A percentile compares a stretch with the other conserved stretches of the same genome.
Conservation (phyloP, 1,140 invertebrate genomes). For the Bradysia coprophila region DNA sequence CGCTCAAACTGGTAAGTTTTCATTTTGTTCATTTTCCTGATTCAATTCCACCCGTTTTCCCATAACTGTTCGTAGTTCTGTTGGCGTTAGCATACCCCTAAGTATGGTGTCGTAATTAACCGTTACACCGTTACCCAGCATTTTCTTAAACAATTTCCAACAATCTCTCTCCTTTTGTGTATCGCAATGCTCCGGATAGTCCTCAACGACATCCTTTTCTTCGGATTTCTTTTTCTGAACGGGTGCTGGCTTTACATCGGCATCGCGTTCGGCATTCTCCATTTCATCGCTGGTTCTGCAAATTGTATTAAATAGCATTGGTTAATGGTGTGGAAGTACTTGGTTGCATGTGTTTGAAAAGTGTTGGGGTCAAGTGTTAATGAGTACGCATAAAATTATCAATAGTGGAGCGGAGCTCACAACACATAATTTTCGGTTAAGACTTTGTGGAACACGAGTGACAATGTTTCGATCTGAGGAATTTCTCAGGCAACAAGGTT, state of each 20-base stretch:
- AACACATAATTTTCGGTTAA: too few relatives aligned
- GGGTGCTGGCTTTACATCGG: too few relatives aligned
- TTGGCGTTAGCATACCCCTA: constrained; percentile 48
- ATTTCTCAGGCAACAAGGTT: too few relatives aligned
- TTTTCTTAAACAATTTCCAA: constrained; percentile 44
- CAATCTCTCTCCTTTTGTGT: constrained; percentile 41
- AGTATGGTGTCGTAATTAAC: constrained; percentile 47
- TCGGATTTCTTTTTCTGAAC: background rate
- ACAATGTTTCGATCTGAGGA: too few relatives aligned
- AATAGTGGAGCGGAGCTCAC: too few relatives aligned
- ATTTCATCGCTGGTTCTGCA: background rate
- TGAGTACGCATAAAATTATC: too few relatives aligned
- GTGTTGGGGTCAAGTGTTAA: too few relatives aligned
- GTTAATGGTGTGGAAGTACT: too few relatives aligned
- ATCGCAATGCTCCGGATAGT: constrained; percentile 16
- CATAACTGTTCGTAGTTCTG: constrained; percentile 39
- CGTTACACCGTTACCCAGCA: constrained; percentile 47
- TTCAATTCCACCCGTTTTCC: constrained; percentile 25
- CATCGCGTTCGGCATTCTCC: background rate
- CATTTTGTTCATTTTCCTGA: constrained; percentile 14
- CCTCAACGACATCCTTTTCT: constrained; percentile 7
- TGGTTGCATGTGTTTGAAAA: too few relatives aligned
- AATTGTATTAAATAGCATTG: too few relatives aligned
- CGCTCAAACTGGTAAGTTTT: too few relatives aligned
- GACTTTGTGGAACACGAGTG: too few relatives aligned